Conservation (phyloP, 1,140 invertebrate genomes). For the Drosophila micromelanica region DNA sequence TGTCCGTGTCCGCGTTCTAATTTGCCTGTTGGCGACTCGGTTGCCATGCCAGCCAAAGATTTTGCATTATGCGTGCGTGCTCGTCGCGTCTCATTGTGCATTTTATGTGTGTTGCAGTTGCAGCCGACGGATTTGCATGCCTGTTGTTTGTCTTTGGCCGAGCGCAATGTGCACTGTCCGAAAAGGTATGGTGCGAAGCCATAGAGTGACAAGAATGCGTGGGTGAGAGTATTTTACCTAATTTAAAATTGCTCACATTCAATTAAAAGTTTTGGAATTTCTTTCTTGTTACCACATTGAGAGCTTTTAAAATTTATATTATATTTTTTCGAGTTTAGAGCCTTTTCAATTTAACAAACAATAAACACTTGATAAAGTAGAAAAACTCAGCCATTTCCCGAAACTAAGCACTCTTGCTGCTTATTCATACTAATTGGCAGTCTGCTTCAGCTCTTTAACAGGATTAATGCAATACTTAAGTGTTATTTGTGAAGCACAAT, state of each 20-base stretch:
- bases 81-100: constrained; percentile 28
- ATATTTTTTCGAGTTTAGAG: no score
- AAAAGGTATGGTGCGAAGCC: background rate
- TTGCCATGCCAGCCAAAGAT: constrained; percentile 40
- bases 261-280: no score
- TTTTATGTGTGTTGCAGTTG: constrained; percentile 34
- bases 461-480: background rate
- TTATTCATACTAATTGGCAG: no score
- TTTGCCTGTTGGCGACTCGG: constrained; percentile 25
- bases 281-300: no score
- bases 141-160: constrained; percentile 17
- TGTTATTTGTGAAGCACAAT: background rate
- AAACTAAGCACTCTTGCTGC: no score
- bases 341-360: no score
- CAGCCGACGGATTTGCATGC: background rate
- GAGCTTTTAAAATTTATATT: no score
- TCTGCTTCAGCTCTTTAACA: background rate
- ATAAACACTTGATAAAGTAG: no score
- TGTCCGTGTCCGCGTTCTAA: background rate
- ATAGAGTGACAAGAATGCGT: background rate
- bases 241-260: no score
- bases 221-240: no score
- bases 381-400: no score
- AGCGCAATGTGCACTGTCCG: constrained; percentile 10
- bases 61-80: constrained; percentile 35